Evolutionary conservation across 2,113 vertebrate genomes (phyloP).

Genomic region (Tauraco erythrolophus): DNA sequence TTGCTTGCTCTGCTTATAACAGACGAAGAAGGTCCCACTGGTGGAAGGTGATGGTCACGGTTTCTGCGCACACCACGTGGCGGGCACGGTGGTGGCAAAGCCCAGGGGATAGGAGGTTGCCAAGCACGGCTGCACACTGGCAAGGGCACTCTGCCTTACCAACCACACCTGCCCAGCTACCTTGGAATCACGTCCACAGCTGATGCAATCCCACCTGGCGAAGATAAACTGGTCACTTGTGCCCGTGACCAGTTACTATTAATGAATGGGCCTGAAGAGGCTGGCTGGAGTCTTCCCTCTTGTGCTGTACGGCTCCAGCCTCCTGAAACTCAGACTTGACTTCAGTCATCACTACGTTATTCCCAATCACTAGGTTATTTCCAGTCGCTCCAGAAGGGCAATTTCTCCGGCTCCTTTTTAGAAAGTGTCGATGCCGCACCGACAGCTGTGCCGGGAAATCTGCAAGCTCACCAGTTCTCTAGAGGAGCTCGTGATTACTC

Average conservation of each 20-base stretch:
- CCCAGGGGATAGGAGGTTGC: not conserved
- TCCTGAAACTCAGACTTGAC: conserved; percentile 3
- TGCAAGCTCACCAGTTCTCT: conserved; percentile 26
- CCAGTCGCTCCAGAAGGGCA: conserved; percentile 20
- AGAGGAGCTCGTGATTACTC: not conserved
- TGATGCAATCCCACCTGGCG: not conserved
- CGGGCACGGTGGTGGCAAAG: accelerated
- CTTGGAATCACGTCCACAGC: not conserved
- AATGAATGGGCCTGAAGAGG: not conserved
- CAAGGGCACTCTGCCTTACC: not conserved
- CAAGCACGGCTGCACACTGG: accelerated
- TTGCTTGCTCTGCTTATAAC: not conserved
- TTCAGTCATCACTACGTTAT: not conserved
- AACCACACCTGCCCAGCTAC: not conserved
- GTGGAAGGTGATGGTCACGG: accelerated
- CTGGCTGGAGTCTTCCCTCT: not conserved
- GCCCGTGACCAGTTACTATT: not conserved
- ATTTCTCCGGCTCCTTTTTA: conserved; percentile 34
- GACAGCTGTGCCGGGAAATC: conserved; percentile 31
- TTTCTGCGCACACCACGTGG: not conserved
- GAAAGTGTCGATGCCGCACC: conserved; percentile 32
- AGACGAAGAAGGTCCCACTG: not conserved
- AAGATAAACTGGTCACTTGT: not conserved
- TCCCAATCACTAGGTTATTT: not conserved
- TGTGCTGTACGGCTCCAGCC: not conserved